Evolutionary conservation across 2,888 invertebrate species (phyloP).

Genomic region (Eupithecia abbreviata): DNA sequence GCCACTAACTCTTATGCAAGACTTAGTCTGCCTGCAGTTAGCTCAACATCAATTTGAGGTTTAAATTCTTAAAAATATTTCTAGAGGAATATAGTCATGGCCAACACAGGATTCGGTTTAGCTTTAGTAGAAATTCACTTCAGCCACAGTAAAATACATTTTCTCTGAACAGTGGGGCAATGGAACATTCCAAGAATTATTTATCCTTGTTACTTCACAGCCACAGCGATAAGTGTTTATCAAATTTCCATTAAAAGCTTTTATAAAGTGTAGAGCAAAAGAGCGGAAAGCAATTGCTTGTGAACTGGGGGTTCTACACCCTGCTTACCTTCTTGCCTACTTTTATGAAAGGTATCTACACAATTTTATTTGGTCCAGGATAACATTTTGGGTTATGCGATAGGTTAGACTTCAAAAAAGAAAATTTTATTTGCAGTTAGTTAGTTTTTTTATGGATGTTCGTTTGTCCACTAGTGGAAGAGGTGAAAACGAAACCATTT

Average conservation of each 20-base stretch:
- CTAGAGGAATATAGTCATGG: neutral
- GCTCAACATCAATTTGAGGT: neutral
- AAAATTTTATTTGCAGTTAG: no score
- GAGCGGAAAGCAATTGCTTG: neutral
- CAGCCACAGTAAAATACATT: neutral
- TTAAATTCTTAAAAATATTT: neutral
- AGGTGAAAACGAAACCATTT: no score
- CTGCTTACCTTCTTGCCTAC: no score
- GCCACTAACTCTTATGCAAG: no score
- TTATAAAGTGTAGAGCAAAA: neutral
- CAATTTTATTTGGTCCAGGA: no score
- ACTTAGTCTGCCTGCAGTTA: neutral
- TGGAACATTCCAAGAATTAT: neutral
- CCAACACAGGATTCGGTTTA: neutral
- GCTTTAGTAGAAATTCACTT: neutral
- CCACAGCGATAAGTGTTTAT: neutral
- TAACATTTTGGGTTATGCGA: no score
- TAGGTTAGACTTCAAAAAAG: no score
- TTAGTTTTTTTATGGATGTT: no score
- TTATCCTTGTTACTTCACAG: neutral
- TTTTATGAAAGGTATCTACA: no score
- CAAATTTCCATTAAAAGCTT: neutral
- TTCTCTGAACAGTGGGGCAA: neutral
- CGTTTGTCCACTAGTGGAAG: no score
- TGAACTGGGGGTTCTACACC: no score